These are phyloP conservation scores for Cynodonichthys magdalenae DNA, from an alignment of 2,797 vertebrate species.

Conservation along the genomic window DNA sequence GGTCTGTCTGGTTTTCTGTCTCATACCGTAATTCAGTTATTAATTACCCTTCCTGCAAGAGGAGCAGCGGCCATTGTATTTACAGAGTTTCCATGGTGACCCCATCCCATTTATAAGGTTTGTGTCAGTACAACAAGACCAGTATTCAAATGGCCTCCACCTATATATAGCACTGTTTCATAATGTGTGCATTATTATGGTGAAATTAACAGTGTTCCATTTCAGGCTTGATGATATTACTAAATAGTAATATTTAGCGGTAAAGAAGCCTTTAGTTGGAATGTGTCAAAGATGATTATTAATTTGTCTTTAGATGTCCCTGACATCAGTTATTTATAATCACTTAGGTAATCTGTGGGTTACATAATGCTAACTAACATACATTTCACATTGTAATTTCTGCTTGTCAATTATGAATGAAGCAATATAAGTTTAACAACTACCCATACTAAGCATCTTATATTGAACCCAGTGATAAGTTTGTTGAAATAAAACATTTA, in stretches of 20 bases:
- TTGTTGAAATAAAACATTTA: too few relatives aligned
- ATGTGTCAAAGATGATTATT: constrained; percentile 18
- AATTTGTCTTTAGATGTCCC: constrained; percentile 17
- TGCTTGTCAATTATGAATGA: constrained; percentile 1
- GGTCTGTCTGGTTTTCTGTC: constrained; percentile 73
- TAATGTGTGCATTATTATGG: constrained; percentile 67
- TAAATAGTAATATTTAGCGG: constrained; percentile 44
- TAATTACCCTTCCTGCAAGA: constrained; percentile 85
- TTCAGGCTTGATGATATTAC: constrained; percentile 50
- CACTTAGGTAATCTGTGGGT: too few relatives aligned
- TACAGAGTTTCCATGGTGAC: constrained; percentile 93
- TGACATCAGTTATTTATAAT: constrained; percentile 25
- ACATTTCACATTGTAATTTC: not conserved
- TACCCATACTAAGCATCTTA: not conserved
- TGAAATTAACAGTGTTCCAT: constrained; percentile 62
- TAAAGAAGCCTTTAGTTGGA: constrained; percentile 19
- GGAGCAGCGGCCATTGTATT: constrained; percentile 80
- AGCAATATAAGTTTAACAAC: not conserved
- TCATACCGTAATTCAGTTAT: constrained; percentile 85
- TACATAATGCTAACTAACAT: not conserved
- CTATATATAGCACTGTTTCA: constrained; percentile 77
- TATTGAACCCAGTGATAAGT: too few relatives aligned
- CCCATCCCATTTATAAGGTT: constrained; percentile 88
- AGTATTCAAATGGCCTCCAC: constrained; percentile 82
- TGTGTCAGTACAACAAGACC: constrained; percentile 87